phyloP scores from a whole-genome alignment of 2,113 vertebrate genomes.

The Tringa solitaria region DNA sequence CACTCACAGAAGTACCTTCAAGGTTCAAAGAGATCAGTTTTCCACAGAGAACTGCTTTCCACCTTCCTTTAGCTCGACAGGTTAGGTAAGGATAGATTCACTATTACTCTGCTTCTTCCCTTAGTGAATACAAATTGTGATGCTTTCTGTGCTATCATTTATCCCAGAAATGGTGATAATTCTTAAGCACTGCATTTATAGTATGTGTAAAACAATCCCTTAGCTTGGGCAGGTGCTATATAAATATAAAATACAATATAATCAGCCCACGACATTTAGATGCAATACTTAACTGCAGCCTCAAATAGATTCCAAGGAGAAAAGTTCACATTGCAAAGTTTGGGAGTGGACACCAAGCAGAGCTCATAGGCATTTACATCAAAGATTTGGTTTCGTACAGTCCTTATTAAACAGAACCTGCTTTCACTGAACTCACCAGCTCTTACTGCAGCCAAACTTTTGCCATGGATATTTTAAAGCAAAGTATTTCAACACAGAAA shows the following conservation, averaged over 20 bases:
- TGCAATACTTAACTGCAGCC: not conserved
- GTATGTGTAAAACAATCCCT: not conserved
- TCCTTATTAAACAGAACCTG: not conserved
- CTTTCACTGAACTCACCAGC: not conserved
- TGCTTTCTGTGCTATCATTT: not conserved
- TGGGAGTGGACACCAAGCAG: not conserved
- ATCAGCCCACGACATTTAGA: not conserved
- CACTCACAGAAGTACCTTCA: not conserved
- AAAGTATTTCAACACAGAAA: not conserved
- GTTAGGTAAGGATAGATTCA: not conserved
- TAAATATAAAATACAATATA: not conserved
- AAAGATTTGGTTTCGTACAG: not conserved
- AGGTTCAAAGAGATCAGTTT: not conserved
- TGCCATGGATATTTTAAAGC: conserved; percentile 10
- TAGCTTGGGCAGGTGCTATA: not conserved
- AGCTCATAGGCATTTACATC: not conserved
- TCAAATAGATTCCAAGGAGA: not conserved
- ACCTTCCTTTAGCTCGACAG: not conserved
- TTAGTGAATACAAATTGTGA: not conserved
- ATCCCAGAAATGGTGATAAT: not conserved
- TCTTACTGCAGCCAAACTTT: not conserved
- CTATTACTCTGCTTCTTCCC: not conserved
- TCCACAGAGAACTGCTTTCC: not conserved
- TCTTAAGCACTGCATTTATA: not conserved
- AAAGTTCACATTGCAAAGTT: not conserved